phyloP scores from a whole-genome alignment of 1,140 invertebrate genomes.

The Ditylenchus dipsaci region DNA sequence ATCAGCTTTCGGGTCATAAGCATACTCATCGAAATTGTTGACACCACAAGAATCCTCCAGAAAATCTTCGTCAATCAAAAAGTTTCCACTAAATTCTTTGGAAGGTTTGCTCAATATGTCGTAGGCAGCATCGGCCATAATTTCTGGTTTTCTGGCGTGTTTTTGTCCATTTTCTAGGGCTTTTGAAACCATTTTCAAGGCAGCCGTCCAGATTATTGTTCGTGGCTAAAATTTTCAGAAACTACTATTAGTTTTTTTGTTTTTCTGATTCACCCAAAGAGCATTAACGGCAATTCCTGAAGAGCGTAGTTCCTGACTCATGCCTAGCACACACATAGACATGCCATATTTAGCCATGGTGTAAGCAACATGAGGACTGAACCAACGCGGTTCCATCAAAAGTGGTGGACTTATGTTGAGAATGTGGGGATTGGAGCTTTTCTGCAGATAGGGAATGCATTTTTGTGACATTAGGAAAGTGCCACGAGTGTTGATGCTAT shows the following conservation, averaged over 20 bases:
- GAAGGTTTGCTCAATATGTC: slow-evolving; percentile 67
- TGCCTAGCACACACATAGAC: slow-evolving; percentile 93
- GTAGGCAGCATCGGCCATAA: slow-evolving; percentile 68
- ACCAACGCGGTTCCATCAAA: slow-evolving; percentile 83
- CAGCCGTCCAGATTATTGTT: slow-evolving; percentile 84
- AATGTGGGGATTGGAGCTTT: slow-evolving; percentile 86
- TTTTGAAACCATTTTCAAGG: slow-evolving; percentile 87
- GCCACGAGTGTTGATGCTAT: slow-evolving; percentile 81
- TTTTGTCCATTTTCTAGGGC: slow-evolving; percentile 57
- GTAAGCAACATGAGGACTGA: slow-evolving; percentile 82
- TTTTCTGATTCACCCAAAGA: slow-evolving; percentile 65
- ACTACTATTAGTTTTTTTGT: background rate
- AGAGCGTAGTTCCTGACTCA: slow-evolving; percentile 81
- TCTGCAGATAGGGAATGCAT: slow-evolving; percentile 81
- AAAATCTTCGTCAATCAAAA: slow-evolving; percentile 87
- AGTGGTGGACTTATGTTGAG: slow-evolving; percentile 90
- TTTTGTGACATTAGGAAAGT: slow-evolving; percentile 87
- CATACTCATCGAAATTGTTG: slow-evolving; percentile 80
- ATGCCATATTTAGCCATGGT: slow-evolving; percentile 97
- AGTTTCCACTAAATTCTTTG: slow-evolving; percentile 77
- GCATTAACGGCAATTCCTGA: slow-evolving; percentile 88
- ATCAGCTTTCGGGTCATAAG: slow-evolving; percentile 68
- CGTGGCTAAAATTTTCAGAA: slow-evolving; percentile 23
- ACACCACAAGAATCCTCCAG: slow-evolving; percentile 74
- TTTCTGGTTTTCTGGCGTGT: slow-evolving; percentile 77